Base-by-base conservation (phyloP, 2,888 invertebrate genomes). In the Molanna angustata region DNA sequence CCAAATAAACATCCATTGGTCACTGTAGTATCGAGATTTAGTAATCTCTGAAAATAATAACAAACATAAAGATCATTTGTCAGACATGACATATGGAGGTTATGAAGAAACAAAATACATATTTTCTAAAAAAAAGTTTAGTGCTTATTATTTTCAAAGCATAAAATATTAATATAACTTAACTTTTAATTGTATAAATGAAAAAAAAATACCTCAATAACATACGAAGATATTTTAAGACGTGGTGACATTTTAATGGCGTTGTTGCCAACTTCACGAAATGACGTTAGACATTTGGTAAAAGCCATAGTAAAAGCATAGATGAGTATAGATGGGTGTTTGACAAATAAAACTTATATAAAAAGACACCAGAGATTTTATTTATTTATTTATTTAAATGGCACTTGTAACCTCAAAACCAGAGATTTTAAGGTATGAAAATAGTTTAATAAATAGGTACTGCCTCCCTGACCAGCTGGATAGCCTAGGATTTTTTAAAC, bases 1-100 rank as follows among this genome's bases (percentile, higher is more conserved):
- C 90, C 90, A 68, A 84, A 90, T 18, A 90, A 73, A 67, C 85
- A 84, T 61, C 88, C 89, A 66, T 79, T 81, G 64, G 76, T 80
- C 56, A 72, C 74, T 63, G 80, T 74, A 57, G 81, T 76, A 65
- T 80, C 79, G 61, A 84, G 71, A 61, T 76, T 77, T 64, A 80
- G 79, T 64, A 90, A 69, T 64, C 88, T 82, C 90, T 90, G 68
- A 54, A 66, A 74, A 63, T 32, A 45, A 47, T 19, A 41, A 41
- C 3, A 22, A 40, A 47, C 16, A 17, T n/a, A 22, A 11, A 19
- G 7, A 17, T 17, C 18, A n/a, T n/a, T n/a, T 13, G 13, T 3
- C 16, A 31, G 6, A 31, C 14, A 14, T 48, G 73, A 72, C 71
- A 70, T 70, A 65, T 66, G 57, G 48, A 64, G 61, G 64, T 63